phyloP scores from a whole-genome alignment of 2,113 vertebrate species.

The Grus americana region DNA sequence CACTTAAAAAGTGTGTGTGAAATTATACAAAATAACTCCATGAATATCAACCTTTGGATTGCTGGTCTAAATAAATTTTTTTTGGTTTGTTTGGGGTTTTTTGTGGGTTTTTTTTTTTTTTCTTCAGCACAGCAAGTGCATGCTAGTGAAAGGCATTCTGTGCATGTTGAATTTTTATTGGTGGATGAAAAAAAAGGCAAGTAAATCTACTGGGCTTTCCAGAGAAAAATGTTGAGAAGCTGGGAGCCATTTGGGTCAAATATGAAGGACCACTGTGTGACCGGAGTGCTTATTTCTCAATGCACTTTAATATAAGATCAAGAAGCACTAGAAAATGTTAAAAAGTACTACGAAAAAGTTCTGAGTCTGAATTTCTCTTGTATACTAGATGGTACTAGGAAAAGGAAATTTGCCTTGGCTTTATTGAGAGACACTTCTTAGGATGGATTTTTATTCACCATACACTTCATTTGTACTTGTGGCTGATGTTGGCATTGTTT shows the following conservation, averaged over 20 bases:
- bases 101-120: no score
- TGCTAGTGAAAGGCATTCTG: background rate
- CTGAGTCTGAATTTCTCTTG: background rate
- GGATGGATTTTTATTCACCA: accelerated
- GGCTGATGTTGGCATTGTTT: background rate
- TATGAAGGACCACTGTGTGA: background rate
- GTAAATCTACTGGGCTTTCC: background rate
- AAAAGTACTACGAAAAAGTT: background rate
- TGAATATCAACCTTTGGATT: background rate
- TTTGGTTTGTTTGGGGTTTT: no score
- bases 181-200: background rate
- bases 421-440: background rate
- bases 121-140: background rate
- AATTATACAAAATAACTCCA: background rate
- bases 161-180: background rate
- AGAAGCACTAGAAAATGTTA: background rate
- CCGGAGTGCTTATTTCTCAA: background rate
- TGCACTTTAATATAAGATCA: background rate
- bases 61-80: background rate
- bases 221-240: background rate
- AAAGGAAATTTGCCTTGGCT: background rate
- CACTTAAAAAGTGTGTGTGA: background rate
- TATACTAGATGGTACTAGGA: background rate
- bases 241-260: background rate
- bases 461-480: background rate